A percentile compares a stretch with the other conserved stretches of the same genome.
Evolutionary conservation across 2,888 invertebrate genomes (phyloP).

Genomic region (Metalampra italica): DNA sequence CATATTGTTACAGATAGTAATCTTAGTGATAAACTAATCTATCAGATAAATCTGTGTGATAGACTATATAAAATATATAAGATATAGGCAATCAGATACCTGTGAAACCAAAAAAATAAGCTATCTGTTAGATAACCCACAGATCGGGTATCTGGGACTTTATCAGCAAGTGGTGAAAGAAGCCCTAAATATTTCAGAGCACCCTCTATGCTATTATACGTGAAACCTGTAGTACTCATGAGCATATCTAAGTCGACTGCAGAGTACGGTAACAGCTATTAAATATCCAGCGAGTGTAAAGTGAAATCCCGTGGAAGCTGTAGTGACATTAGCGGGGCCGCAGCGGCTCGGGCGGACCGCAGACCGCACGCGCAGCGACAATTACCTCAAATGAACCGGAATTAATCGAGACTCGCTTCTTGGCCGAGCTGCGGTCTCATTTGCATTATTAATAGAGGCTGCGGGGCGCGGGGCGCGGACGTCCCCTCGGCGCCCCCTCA

Average conservation of each 20-base stretch:
- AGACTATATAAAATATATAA: too few species aligned
- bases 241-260: not conserved
- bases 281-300: conserved; percentile 3
- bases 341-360: conserved; percentile 19
- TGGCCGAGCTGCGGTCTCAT: conserved; percentile 77
- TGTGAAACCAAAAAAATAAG: too few species aligned
- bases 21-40: too few species aligned
- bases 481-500: conserved; percentile 16
- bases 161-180: too few species aligned
- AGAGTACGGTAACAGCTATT: not conserved
- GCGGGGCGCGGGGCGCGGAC: conserved; percentile 41
- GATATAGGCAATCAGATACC: too few species aligned
- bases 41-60: too few species aligned
- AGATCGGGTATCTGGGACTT: too few species aligned
- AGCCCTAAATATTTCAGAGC: too few species aligned
- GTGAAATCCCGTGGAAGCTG: conserved; percentile 13
- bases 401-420: conserved; percentile 77
- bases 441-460: conserved; percentile 78
- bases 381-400: conserved; percentile 79
- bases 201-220: not conserved
- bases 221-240: conserved; percentile 2
- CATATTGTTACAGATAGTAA: too few species aligned
- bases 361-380: conserved; percentile 67
- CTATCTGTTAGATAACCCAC: too few species aligned
- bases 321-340: conserved; percentile 15